These are phyloP conservation scores for Cephus nigrinus DNA, from an alignment of 2,888 invertebrate genomes.

Conservation along the genomic window DNA sequence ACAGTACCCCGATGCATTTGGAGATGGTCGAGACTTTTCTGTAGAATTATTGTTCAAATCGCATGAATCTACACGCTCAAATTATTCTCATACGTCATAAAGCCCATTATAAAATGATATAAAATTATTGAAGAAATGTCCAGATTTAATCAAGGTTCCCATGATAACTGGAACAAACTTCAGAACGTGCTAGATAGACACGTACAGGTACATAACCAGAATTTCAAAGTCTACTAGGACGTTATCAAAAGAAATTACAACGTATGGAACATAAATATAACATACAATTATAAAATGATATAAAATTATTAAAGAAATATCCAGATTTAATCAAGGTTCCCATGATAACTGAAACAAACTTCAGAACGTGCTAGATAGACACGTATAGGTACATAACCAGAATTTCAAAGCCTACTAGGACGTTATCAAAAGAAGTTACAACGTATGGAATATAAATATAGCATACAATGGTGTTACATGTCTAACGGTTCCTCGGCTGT, in stretches of 20 bases:
- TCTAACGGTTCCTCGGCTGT: neutral
- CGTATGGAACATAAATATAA: neutral
- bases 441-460: neutral
- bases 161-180: neutral
- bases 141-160: neutral
- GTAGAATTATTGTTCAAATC: neutral
- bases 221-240: neutral
- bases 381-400: neutral
- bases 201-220: neutral
- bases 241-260: neutral
- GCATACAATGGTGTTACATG: neutral
- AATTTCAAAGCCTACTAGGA: neutral
- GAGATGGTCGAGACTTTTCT: neutral
- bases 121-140: neutral
- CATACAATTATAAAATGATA: neutral
- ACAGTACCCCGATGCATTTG: neutral
- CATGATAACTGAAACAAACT: neutral
- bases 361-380: neutral
- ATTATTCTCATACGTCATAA: too few species aligned
- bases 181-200: neutral
- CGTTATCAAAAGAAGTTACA: neutral
- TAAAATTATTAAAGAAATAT: neutral
- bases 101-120: too few species aligned
- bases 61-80: neutral
- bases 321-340: neutral